Evolutionary conservation across 2,888 invertebrate genomes (phyloP), one percentile per base, ranked within the genome.

Genomic region (Boloria euphrosyne): DNA sequence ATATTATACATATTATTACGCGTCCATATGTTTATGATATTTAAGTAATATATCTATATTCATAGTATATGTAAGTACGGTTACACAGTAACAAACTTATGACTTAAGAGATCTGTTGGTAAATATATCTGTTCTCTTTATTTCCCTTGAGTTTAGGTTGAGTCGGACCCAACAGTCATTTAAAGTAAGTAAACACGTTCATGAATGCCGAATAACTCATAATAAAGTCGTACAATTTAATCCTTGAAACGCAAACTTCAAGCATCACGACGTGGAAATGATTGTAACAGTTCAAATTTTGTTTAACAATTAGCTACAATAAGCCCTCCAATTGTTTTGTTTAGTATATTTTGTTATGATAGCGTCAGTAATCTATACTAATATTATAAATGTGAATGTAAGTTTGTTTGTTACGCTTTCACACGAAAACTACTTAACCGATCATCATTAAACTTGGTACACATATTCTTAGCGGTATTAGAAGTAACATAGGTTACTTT

Each of bases 181-280:
- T 81, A 84, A 81, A 76, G 79, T 78, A 78, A 81, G 80, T 78
- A 64, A 80, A 80, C 77, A 81, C 70, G 73, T 77, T 77, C 74
- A 75, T 74, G 75, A 76, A 81, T 80, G 76, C 79, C 81, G 79
- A 81, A 82, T 82, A 82, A 82, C 78, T 78, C 80, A 79, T 80
- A 79, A 81, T 81, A 81, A 84, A 84, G 79, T 85, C 82, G 77
- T 77, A 73, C 75, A 81, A 81, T 84, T 83, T 85, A 85, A 85
- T 84, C 79, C 82, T 80, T 72, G 76, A 73, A 67, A 53, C 31
- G 18, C 60, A 58, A 67, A 69, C 68, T 66, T 68, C 58, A 52
- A 66, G 67, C 60, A 60, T 67, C 57, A 66, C 52, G 66, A 68
- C 38, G 43, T 53, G 51, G 38, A 53, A 49, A 49, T 59, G 43